Conservation (phyloP, 2,888 invertebrate species). For the Caenorhabditis panamensis region DNA sequence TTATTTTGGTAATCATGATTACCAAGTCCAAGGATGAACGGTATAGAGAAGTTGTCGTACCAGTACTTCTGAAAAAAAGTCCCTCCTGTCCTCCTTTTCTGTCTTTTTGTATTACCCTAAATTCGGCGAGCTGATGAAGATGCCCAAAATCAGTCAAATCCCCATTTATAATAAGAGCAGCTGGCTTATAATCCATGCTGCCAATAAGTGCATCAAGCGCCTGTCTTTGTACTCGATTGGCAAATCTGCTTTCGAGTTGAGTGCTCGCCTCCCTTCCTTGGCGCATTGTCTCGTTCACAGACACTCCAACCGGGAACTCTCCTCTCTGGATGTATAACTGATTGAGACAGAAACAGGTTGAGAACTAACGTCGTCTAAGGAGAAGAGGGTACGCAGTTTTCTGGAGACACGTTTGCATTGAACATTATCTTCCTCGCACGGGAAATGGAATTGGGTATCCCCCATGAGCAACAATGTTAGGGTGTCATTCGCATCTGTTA, state of each 20-base stretch:
- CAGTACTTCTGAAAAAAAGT: conserved; percentile 70
- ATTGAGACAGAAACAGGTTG: too few species aligned
- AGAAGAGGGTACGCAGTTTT: conserved; percentile 63
- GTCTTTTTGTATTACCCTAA: conserved; percentile 65
- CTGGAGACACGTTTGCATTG: conserved; percentile 72
- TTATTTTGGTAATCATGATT: conserved; percentile 81
- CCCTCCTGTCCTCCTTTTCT: background rate
- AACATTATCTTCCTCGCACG: conserved; percentile 73
- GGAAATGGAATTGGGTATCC: conserved; percentile 77
- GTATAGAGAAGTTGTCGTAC: conserved; percentile 74
- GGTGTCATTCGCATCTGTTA: conserved; percentile 51
- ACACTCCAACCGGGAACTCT: conserved; percentile 23
- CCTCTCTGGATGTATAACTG: conserved; percentile 31
- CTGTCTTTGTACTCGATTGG: conserved; percentile 78
- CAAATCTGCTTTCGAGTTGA: conserved; percentile 73
- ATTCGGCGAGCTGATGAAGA: conserved; percentile 70
- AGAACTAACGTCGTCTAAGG: conserved; percentile 64
- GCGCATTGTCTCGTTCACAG: conserved; percentile 53
- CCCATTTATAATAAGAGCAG: conserved; percentile 78
- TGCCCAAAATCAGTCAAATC: conserved; percentile 81
- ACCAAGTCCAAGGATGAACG: conserved; percentile 77
- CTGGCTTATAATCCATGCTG: conserved; percentile 66
- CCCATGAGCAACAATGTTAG: conserved; percentile 74
- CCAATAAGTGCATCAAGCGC: conserved; percentile 57
- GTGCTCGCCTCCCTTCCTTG: conserved; percentile 63